Evolutionary conservation across 1,140 invertebrate genomes (phyloP), one percentile per base, ranked within the genome.

Genomic region (Orussus abietinus): DNA sequence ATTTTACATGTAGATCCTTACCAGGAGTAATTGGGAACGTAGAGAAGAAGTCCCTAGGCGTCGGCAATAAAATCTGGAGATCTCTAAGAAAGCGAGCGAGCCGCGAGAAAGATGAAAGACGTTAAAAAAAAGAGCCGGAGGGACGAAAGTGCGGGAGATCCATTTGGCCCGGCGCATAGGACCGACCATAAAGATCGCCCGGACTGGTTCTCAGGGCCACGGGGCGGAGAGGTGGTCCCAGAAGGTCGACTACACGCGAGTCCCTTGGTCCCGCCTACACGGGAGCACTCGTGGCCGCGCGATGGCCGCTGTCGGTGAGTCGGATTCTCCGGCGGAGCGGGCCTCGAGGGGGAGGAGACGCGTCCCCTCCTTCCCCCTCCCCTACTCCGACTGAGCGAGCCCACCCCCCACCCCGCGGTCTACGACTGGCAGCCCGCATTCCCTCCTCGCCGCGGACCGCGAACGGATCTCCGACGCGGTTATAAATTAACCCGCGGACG

Each of bases 231-330:
- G n/a, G n/a, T n/a, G n/a, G n/a, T n/a, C n/a, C n/a, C n/a, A n/a
- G n/a, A n/a, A n/a, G n/a, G n/a, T n/a, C n/a, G n/a, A n/a, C n/a
- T 9, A 36, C 10, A 11, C 38, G 30, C 42, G 45, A 49, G 53
- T 48, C 21, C 44, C 49, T 59, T 62, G 64, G 66, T 67, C 65
- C 65, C 68, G 66, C 68, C 68, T 67, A 72, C 68, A 67, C 60
- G 57, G 38, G 13, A 51, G 58, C 59, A 60, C 65, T 68, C 53
- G 65, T 63, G 57, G 51, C 60, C 57, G 64, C n/a, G n/a, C 64
- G 55, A 69, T 71, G 68, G 68, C 68, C 60, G 68, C 68, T 66
- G 61, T 62, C 66, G 36, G 47, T 53, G 52, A 53, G 61, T 68
- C 53, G 50, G 55, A 65, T 62, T 60, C 59, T 42, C 43, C 40